Base-by-base conservation (phyloP, 1,140 invertebrate species). In the Hetaerina americana region DNA sequence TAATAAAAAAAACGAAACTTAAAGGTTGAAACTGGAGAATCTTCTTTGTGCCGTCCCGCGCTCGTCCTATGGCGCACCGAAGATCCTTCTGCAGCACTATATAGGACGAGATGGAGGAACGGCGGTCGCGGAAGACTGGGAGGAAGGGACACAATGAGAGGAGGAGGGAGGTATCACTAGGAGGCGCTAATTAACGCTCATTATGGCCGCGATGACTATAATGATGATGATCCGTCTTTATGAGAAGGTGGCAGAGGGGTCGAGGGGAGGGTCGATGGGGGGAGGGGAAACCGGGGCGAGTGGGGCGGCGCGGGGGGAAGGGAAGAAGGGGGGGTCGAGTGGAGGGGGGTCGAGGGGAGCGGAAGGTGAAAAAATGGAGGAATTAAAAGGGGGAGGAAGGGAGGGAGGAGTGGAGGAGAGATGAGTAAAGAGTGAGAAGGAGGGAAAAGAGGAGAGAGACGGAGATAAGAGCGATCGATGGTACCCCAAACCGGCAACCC, bases 391-490 rank as follows among this genome's bases (percentile, higher is more conserved):
- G 49, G 66, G 66, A 12, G 67, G 10, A 25, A 66, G 68, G 49
- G 57, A 40, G 40, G 40, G 1, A n/a, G 10, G 10, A 10, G 2
- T 18, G 2, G 40, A n/a, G 40, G 2, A 12, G 40, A 57, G 40
- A 57, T n/a, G 40, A 71, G 66, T 57, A 10, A 24, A 71, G 28
- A 28, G 27, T n/a, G 5, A 66, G 70, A 28, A 22, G 18, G 5
- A 66, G 70, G n/a, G n/a, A 27, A 49, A 66, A 57, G 69, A 40
- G 31, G 70, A 68, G 57, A 31, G 29, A 49, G 27, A 70, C 15
- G 27, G 28, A 15, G 24, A 26, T 22, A 25, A 70, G 72, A 49
- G 70, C 5, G 28, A 66, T 26, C 18, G 40, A 57, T 57, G 40
- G 15, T 57, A n/a, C 2, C 40, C 40, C 40, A 10, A 18, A n/a